Evolutionary conservation across 2,888 invertebrate species (phyloP).

Genomic region (Meta bourneti): DNA sequence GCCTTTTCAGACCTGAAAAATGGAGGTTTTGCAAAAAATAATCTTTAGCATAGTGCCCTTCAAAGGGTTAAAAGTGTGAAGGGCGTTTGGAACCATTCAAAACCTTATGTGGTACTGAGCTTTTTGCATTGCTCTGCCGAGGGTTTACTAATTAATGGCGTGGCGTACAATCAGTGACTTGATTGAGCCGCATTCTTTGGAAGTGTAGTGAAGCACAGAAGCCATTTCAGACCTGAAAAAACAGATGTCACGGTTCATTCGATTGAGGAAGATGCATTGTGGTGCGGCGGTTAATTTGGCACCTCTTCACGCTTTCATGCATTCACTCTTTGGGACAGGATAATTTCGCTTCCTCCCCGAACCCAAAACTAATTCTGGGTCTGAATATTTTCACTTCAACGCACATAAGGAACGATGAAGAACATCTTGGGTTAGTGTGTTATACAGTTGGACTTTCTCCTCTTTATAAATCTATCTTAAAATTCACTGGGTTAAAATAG

Average conservation of each 20-base stretch:
- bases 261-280: constrained; percentile 57
- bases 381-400: neutral
- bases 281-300: constrained; percentile 52
- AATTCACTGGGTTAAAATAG: constrained; percentile 14
- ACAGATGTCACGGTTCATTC: constrained; percentile 47
- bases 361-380: neutral
- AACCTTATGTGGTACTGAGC: neutral
- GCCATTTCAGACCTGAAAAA: constrained; percentile 36
- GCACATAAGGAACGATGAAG: too few species aligned
- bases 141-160: neutral
- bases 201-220: constrained; percentile 1
- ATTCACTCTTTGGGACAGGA: neutral
- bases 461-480: neutral
- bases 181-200: neutral
- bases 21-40: too few species aligned
- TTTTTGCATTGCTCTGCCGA: neutral
- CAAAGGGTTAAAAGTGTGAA: neutral
- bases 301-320: constrained; percentile 19
- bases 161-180: neutral
- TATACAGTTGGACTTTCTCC: too few species aligned
- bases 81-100: neutral
- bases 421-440: too few species aligned
- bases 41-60: neutral
- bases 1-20: constrained; percentile 34
- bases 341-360: neutral